Percentiles rank a stretch among this genome's conserved stretches.
Conservation (phyloP, 2,888 invertebrate species). For the Phania funesta region DNA sequence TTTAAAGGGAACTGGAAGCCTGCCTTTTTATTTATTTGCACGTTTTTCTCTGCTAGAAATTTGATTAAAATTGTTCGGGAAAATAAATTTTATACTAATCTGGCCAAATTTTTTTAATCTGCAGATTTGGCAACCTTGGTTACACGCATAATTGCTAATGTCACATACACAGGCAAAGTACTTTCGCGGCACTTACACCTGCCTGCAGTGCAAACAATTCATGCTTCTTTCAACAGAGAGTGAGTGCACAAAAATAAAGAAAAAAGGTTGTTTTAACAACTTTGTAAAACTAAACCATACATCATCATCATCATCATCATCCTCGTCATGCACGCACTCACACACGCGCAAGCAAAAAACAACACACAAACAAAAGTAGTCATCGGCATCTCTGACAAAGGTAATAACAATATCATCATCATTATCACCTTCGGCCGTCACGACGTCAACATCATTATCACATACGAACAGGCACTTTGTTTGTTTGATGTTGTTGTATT, state of each 20-base stretch:
- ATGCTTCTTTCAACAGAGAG: neutral
- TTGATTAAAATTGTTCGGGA: too few species aligned
- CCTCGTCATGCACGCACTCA: neutral
- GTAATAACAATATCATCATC: constrained; percentile 1
- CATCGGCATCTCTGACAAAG: neutral
- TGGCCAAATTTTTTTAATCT: too few species aligned
- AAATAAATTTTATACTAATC: too few species aligned
- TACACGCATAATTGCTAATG: constrained; percentile 57
- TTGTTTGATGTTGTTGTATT: too few species aligned
- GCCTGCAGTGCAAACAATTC: neutral
- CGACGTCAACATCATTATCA: constrained; percentile 10
- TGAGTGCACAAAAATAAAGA: constrained; percentile 48
- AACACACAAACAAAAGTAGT: too few species aligned
- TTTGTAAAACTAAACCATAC: constrained; percentile 43
- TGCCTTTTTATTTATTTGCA: too few species aligned
- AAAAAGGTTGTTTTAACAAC: constrained; percentile 54
- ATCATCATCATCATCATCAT: constrained; percentile 13
- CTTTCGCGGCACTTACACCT: too few species aligned
- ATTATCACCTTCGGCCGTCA: constrained; percentile 14
- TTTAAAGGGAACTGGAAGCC: too few species aligned
- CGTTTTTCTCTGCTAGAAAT: too few species aligned
- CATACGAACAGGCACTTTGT: neutral
- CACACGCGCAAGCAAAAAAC: neutral
- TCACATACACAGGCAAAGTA: neutral
- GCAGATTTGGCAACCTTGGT: too few species aligned